Evolutionary conservation across 2,888 invertebrate genomes (phyloP).

Genomic region (Chesias legatella): DNA sequence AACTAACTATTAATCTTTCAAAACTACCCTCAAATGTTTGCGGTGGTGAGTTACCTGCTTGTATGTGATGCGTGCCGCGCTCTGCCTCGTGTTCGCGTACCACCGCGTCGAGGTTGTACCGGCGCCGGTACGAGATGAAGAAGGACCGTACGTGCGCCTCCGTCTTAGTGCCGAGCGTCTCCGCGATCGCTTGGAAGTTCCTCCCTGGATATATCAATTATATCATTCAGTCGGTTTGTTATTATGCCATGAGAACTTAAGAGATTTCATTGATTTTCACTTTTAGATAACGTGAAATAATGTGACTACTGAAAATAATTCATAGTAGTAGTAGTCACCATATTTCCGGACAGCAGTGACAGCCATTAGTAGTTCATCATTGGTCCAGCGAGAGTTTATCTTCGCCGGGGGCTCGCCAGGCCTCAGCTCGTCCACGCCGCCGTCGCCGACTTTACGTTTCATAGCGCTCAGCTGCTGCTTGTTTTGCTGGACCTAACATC

Average conservation of each 20-base stretch:
- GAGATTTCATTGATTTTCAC: too few relatives aligned
- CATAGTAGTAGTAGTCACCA: slow-evolving; percentile 84
- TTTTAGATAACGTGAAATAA: too few relatives aligned
- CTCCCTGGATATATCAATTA: slow-evolving; percentile 74
- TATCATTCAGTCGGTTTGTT: not conserved
- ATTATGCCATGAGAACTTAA: too few relatives aligned
- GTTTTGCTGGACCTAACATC: slow-evolving; percentile 94
- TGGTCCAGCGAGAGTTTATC: slow-evolving; percentile 94
- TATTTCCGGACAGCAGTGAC: slow-evolving; percentile 92
- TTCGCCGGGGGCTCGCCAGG: slow-evolving; percentile 83
- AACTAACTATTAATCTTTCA: too few relatives aligned
- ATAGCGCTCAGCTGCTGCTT: slow-evolving; percentile 94
- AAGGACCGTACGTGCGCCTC: slow-evolving; percentile 95
- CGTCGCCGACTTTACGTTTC: slow-evolving; percentile 86
- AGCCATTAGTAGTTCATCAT: slow-evolving; percentile 94
- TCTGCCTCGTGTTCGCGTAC: slow-evolving; percentile 92
- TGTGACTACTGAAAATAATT: too few relatives aligned
- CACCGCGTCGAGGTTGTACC: slow-evolving; percentile 92
- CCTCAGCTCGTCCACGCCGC: slow-evolving; percentile 82
- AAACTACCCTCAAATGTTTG: too few relatives aligned
- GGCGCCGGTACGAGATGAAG: slow-evolving; percentile 93
- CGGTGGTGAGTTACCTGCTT: slow-evolving; percentile 66
- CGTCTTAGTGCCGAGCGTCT: slow-evolving; percentile 96
- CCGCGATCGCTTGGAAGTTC: slow-evolving; percentile 96
- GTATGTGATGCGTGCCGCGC: slow-evolving; percentile 80